Conservation (phyloP, 2,888 invertebrate species). For the Diarsia rubi region DNA sequence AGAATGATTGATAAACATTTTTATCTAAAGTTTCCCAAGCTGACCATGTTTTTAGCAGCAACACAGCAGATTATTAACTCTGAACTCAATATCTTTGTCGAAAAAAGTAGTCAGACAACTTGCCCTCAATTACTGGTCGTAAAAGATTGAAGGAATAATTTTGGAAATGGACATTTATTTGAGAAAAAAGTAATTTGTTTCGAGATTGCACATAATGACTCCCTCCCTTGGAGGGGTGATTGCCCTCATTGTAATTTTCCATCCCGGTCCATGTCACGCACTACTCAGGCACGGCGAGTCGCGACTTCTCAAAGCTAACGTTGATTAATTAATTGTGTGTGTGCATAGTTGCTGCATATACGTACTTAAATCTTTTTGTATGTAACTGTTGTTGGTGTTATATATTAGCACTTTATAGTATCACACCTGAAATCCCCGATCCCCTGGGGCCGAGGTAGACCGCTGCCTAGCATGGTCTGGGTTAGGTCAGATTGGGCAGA, state of each 20-base stretch:
- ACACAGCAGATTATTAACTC: conserved; percentile 1
- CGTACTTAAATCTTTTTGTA: background rate
- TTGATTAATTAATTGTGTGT: conserved; percentile 58
- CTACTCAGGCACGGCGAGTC: conserved; percentile 8
- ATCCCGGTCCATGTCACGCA: conserved; percentile 46
- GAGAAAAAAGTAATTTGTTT: conserved; percentile 60
- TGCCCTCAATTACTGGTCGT: conserved; percentile 24
- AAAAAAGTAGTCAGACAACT: conserved; percentile 41
- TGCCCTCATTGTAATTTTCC: conserved; percentile 71
- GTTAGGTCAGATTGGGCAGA: background rate
- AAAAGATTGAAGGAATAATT: conserved; percentile 53
- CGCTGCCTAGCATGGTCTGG: too few relatives aligned
- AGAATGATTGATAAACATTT: conserved; percentile 24
- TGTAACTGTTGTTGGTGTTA: background rate
- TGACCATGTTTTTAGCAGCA: background rate
- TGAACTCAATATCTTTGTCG: conserved; percentile 27
- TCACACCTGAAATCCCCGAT: background rate
- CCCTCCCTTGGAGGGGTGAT: conserved; percentile 64
- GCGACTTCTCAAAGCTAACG: conserved; percentile 41
- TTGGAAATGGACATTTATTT: conserved; percentile 44
- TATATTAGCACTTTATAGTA: background rate
- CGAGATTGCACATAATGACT: conserved; percentile 61
- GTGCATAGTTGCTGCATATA: conserved; percentile 12
- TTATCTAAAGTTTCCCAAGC: background rate
- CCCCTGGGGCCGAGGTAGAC: too few relatives aligned